phyloP scores from a whole-genome alignment of 2,888 invertebrate species.

The Noctuana brunneofusca region DNA sequence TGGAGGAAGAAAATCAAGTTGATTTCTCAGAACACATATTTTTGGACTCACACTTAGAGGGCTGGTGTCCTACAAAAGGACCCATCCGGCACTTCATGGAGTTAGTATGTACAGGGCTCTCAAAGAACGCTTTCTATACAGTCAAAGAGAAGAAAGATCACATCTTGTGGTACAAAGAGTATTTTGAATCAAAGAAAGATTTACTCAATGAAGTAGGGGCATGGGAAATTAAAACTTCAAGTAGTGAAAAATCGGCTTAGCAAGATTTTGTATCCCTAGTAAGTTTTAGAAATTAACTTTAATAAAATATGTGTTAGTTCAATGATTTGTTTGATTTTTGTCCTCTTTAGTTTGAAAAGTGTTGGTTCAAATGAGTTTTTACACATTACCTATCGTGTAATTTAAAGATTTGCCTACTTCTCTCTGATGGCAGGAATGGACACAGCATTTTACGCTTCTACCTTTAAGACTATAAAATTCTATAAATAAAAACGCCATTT shows the following conservation, averaged over 20 bases:
- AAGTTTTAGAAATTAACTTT: constrained; percentile 1
- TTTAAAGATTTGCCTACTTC: no score
- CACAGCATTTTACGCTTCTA: no score
- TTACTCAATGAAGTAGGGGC: constrained; percentile 86
- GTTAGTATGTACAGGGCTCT: constrained; percentile 94
- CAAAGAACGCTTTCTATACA: constrained; percentile 96
- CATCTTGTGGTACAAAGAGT: constrained; percentile 95
- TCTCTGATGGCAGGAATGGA: not conserved
- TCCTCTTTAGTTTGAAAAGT: not conserved
- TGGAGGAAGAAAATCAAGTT: constrained; percentile 85
- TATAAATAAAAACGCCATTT: constrained; percentile 22
- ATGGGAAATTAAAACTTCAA: constrained; percentile 60
- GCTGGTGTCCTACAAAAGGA: constrained; percentile 95
- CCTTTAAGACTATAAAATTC: not conserved
- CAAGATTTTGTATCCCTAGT: constrained; percentile 32
- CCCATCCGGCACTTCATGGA: constrained; percentile 99
- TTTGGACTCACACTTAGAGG: constrained; percentile 91
- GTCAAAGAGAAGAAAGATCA: constrained; percentile 94
- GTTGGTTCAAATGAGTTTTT: no score
- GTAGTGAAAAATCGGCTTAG: constrained; percentile 35
- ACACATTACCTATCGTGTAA: no score
- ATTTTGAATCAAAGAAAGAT: constrained; percentile 91
- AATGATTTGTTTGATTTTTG: not conserved
- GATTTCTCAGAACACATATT: constrained; percentile 98
- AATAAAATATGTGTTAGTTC: constrained; percentile 2